phyloP scores from a whole-genome alignment of 2,888 invertebrate species.

The Cyclophora albipunctata region DNA sequence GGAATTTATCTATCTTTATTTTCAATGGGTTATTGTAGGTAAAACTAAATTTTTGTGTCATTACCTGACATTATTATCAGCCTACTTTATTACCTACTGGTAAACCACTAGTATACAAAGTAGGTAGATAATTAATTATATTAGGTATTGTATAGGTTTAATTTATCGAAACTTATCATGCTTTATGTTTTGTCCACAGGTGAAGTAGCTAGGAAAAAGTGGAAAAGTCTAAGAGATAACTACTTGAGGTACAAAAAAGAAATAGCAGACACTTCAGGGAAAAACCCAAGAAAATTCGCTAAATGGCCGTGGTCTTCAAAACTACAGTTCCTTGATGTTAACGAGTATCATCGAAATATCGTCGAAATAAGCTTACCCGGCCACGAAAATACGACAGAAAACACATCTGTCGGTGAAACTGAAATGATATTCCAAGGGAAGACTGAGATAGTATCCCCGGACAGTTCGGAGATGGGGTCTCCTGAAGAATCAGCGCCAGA shows the following conservation, averaged over 20 bases:
- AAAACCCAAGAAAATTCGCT: constrained; percentile 6
- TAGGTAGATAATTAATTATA: no score
- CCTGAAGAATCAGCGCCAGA: neutral
- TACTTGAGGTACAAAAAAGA: constrained; percentile 9
- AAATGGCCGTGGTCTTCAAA: constrained; percentile 8
- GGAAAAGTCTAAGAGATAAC: constrained; percentile 7
- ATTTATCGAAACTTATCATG: no score
- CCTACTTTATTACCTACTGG: no score
- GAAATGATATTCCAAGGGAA: no score
- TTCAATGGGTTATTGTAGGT: neutral
- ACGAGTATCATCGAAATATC: neutral
- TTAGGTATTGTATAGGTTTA: no score
- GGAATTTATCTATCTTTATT: neutral
- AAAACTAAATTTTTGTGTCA: no score
- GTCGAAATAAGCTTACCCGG: neutral
- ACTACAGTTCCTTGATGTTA: constrained; percentile 1
- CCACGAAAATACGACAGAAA: neutral
- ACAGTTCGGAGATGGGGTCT: neutral
- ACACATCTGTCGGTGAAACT: neutral
- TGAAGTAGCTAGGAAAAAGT: constrained; percentile 1
- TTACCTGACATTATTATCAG: no score
- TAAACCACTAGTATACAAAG: no score
- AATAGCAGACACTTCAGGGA: constrained; percentile 3
- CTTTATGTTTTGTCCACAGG: constrained; percentile 3
- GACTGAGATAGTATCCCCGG: no score